A percentile compares a stretch with the other conserved stretches of the same genome.
Conservation (phyloP, 2,113 vertebrate species). For the Alosa alosa region DNA sequence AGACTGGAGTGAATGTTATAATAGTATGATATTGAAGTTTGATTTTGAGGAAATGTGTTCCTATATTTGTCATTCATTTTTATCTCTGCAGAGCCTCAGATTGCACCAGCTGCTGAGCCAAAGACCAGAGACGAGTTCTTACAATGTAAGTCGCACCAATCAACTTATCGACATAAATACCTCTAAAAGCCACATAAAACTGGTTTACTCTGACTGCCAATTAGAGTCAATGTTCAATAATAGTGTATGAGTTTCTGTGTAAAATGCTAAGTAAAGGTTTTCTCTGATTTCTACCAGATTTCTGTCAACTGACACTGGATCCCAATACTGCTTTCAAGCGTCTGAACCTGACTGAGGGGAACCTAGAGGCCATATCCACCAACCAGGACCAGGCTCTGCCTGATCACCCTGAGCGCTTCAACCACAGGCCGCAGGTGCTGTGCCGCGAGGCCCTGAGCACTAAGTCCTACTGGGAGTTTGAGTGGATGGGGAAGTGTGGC, state of each 20-base stretch:
- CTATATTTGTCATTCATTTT: background rate
- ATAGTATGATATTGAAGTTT: background rate
- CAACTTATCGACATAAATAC: background rate
- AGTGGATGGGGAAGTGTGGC: slow-evolving; percentile 15
- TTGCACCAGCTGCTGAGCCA: background rate
- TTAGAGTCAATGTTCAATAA: background rate
- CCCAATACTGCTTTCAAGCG: background rate
- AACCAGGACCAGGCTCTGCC: slow-evolving; percentile 1
- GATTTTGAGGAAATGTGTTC: background rate
- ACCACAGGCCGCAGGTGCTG: slow-evolving; percentile 11
- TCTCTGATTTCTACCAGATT: background rate
- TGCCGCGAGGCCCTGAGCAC: background rate
- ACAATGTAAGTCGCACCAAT: background rate
- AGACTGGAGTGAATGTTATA: background rate
- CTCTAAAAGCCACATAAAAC: background rate
- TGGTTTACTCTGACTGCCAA: background rate
- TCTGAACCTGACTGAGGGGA: background rate
- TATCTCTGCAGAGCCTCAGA: background rate
- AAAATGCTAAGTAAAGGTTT: background rate
- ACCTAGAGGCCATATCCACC: background rate
- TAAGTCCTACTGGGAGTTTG: slow-evolving; percentile 32
- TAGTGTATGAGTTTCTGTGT: background rate
- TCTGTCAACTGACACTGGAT: background rate
- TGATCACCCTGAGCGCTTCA: background rate
- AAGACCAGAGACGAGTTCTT: slow-evolving; percentile 10